Percentiles rank a stretch among this genome's conserved stretches.
phyloP scores from a whole-genome alignment of 1,140 invertebrate species.

The Atopsyche davidsoni region DNA sequence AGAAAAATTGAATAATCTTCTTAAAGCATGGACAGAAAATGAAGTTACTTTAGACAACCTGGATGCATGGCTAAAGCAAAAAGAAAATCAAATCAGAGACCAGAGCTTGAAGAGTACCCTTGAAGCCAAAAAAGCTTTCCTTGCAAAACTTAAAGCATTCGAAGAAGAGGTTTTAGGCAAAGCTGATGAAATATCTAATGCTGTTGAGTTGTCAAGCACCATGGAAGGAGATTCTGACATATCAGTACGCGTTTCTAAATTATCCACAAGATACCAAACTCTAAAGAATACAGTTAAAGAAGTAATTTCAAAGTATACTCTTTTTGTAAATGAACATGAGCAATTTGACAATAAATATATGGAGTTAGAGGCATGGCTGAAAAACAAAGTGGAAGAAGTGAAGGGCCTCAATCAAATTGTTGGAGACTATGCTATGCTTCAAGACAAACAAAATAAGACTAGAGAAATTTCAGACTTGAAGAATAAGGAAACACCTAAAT shows the following conservation, averaged over 20 bases:
- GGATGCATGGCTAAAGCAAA: conserved; percentile 76
- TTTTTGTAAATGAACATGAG: conserved; percentile 79
- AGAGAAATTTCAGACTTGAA: conserved; percentile 74
- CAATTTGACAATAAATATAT: conserved; percentile 74
- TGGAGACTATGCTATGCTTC: conserved; percentile 77
- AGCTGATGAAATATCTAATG: conserved; percentile 62
- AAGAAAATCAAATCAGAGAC: conserved; percentile 81
- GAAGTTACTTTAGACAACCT: conserved; percentile 69
- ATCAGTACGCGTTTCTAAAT: conserved; percentile 67
- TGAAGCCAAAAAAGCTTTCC: conserved; percentile 72
- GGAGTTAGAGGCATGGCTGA: conserved; percentile 70
- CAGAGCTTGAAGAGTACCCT: conserved; percentile 82
- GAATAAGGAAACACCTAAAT: conserved; percentile 72
- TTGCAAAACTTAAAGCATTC: conserved; percentile 70
- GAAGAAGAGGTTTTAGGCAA: conserved; percentile 69
- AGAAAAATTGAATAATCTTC: conserved; percentile 63
- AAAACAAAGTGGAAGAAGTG: conserved; percentile 62
- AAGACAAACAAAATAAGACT: conserved; percentile 79
- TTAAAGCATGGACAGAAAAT: conserved; percentile 73
- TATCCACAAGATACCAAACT: conserved; percentile 78
- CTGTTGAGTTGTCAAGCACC: conserved; percentile 63
- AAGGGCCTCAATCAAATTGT: conserved; percentile 77
- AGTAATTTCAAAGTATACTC: conserved; percentile 69
- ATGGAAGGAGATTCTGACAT: conserved; percentile 74
- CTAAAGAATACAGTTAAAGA: conserved; percentile 79